phyloP scores from a whole-genome alignment of 1,140 invertebrate genomes.

The Maconellicoccus hirsutus region DNA sequence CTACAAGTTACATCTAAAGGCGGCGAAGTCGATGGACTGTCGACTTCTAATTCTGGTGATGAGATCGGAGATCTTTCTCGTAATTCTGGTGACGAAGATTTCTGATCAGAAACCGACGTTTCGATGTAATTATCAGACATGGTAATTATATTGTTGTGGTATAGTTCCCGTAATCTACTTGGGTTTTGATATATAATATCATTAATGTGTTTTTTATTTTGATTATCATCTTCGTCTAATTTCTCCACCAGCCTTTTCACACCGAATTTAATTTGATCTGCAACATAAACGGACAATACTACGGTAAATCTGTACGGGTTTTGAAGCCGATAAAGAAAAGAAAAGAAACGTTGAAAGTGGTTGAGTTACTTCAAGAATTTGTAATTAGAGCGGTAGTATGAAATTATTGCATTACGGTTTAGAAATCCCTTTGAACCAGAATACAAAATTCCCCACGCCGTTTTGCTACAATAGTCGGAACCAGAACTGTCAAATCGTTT shows the following conservation, averaged over 20 bases:
- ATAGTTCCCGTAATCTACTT: conserved; percentile 25
- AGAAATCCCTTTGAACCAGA: conserved; percentile 9
- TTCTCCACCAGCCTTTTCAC: conserved; percentile 49
- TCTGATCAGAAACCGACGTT: conserved; percentile 39
- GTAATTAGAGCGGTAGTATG: conserved; percentile 1
- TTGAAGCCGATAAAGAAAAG: background rate
- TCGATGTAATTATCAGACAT: conserved; percentile 36
- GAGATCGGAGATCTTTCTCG: conserved; percentile 35
- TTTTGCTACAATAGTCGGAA: background rate
- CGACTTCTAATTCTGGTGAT: conserved; percentile 56
- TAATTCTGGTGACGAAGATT: conserved; percentile 38
- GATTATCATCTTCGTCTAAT: conserved; percentile 24
- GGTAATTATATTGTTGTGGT: conserved; percentile 37
- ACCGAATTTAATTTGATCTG: conserved; percentile 61
- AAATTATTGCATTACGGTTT: conserved; percentile 17
- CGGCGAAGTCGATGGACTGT: conserved; percentile 42
- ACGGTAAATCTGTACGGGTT: too few species aligned
- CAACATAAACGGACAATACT: conserved; percentile 32
- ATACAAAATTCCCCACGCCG: background rate
- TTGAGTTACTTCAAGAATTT: background rate
- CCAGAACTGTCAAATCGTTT: conserved; percentile 10
- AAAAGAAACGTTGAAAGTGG: background rate
- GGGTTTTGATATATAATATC: background rate
- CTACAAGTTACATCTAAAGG: conserved; percentile 36
- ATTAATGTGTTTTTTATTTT: background rate